Conservation (phyloP, 1,140 invertebrate genomes). For the Caenorhabditis inopinata region DNA sequence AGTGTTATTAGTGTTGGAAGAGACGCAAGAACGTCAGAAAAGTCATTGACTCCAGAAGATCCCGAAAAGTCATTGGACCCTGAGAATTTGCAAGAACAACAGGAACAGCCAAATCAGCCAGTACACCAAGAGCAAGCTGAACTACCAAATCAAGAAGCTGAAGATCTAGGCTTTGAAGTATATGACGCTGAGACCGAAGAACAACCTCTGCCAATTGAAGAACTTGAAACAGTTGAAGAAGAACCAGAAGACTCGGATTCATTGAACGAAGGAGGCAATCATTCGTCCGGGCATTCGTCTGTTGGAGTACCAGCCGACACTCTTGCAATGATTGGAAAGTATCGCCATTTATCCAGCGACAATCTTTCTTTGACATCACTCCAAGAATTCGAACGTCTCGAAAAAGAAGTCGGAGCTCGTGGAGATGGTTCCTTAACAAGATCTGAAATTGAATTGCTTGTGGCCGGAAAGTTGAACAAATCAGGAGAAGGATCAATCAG, state of each 20-base stretch:
- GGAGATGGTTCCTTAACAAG: slow-evolving; percentile 46
- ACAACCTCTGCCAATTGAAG: slow-evolving; percentile 10
- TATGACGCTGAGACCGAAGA: slow-evolving; percentile 42
- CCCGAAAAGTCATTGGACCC: neutral
- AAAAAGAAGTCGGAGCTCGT: slow-evolving; percentile 45
- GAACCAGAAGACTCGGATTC: slow-evolving; percentile 54
- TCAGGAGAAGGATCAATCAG: slow-evolving; percentile 53
- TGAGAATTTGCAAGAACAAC: neutral
- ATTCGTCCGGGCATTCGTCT: slow-evolving; percentile 28
- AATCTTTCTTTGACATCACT: slow-evolving; percentile 55
- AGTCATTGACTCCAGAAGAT: slow-evolving; percentile 32
- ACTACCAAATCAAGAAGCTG: slow-evolving; percentile 27
- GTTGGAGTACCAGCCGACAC: slow-evolving; percentile 3
- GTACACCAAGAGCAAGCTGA: neutral
- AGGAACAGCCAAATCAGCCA: neutral
- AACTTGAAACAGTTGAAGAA: slow-evolving; percentile 53
- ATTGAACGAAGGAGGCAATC: slow-evolving; percentile 41
- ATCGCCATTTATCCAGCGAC: slow-evolving; percentile 50
- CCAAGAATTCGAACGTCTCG: slow-evolving; percentile 60
- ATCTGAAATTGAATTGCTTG: slow-evolving; percentile 49
- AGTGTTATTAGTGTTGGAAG: slow-evolving; percentile 35
- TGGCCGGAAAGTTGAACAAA: slow-evolving; percentile 29
- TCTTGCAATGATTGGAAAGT: slow-evolving; percentile 38
- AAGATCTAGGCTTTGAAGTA: slow-evolving; percentile 39
- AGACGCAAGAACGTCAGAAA: neutral